These are phyloP conservation scores for Siphlonurus alternatus DNA, from an alignment of 2,888 invertebrate genomes.

Conservation along the genomic window DNA sequence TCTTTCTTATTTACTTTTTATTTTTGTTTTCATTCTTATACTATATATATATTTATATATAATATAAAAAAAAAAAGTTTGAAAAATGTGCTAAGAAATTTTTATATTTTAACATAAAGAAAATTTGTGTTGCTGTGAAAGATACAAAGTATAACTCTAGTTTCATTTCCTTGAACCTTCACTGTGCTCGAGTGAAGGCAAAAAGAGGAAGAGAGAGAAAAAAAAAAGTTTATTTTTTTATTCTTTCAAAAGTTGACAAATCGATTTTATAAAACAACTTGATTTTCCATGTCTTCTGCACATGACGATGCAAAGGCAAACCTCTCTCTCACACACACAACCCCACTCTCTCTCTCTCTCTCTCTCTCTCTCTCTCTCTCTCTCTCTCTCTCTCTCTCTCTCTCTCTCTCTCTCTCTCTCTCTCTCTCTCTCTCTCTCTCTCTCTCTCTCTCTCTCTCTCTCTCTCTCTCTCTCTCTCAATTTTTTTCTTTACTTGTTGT, in stretches of 20 bases:
- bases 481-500: not conserved
- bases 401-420: not conserved
- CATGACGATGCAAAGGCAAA: not conserved
- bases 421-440: not conserved
- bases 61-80: not conserved
- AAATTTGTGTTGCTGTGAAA: not conserved
- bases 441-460: not conserved
- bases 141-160: not conserved
- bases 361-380: not conserved
- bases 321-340: not conserved
- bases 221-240: not conserved
- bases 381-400: not conserved
- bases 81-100: not conserved
- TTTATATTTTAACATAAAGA: not conserved
- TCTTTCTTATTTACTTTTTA: too few relatives aligned
- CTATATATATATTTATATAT: too few relatives aligned
- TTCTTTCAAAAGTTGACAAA: conserved; percentile 1
- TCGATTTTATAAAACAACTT: conserved; percentile 3
- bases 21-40: too few relatives aligned
- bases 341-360: not conserved
- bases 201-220: not conserved
- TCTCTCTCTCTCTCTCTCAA: not conserved
- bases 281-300: conserved; percentile 1
- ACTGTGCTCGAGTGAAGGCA: not conserved
- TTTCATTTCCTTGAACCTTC: not conserved